Base-by-base conservation (phyloP, 1,140 invertebrate genomes). In the Papilio machaon region DNA sequence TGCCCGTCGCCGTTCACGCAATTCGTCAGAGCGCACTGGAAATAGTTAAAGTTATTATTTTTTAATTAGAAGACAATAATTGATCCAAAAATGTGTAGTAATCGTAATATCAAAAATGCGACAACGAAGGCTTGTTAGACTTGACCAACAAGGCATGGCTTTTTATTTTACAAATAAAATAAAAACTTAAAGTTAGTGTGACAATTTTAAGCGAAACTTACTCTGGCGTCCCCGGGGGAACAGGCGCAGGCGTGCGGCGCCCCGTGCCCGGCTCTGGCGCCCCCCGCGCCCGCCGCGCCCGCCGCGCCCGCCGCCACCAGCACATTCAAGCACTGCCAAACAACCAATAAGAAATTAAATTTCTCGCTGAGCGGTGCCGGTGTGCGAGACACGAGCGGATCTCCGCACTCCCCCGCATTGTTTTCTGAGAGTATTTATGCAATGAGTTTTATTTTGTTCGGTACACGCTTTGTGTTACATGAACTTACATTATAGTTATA, bases 221-320 rank as follows among this genome's bases (percentile, higher is more conserved):
- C 94, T 85, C 93, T 85, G 46, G 90, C 85, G 52, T 95, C 94
- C n/a, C 94, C 93, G 0, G 92, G 90, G 17, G 90, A 87, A 76
- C 94, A 95, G 60, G 94, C 92, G 82, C 94, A 95, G 8, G 91
- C 83, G 78, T 95, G 94, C 8, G 94, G 89, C 30, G 92, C 89
- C 74, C 95, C 77, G 81, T 89, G 47, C 90, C 91, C 1, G 86
- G 86, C 5, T 89, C 91, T 0, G 90, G 91, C 93, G 5, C 91
- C 91, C 13, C 97, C 97, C 79, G 97, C 97, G 88, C 35, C 92
- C 89, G 74, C 84, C 98, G 88, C 23, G 17, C 90, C 92, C 0
- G 90, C 88, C 2, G 91, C 94, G 2, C 91, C 91, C 15, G 97
- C 97, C 79, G 97, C 97, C 19, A 98, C 96, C 83, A 98, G 88